Conservation (phyloP, 2,888 invertebrate species). For the Catocala sponsa region DNA sequence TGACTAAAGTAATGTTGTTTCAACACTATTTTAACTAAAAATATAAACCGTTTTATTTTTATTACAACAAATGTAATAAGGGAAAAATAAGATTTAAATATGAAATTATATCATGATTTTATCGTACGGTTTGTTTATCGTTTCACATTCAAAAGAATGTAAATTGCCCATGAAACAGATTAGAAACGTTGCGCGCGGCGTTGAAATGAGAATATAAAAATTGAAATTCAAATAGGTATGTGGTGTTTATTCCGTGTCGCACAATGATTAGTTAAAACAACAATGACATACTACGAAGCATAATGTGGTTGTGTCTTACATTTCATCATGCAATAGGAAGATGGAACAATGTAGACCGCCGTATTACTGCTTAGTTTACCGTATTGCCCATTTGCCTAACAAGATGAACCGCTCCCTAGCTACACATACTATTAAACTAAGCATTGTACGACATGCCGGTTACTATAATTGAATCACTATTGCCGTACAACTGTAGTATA, state of each 20-base stretch:
- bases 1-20: no score
- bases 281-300: neutral
- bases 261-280: neutral
- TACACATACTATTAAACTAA: neutral
- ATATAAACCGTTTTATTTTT: no score
- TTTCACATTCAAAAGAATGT: slow-evolving; percentile 3
- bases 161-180: neutral
- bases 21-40: no score
- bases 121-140: neutral
- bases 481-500: neutral
- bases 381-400: slow-evolving; percentile 28
- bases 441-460: slow-evolving; percentile 17
- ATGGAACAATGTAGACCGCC: neutral
- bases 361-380: slow-evolving; percentile 9
- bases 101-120: neutral
- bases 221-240: neutral
- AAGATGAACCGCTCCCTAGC: slow-evolving; percentile 16
- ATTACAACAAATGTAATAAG: neutral
- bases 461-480: neutral
- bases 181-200: neutral
- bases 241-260: neutral
- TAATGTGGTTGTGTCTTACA: no score
- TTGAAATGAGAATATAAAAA: neutral
- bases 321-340: no score
- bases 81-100: neutral